A percentile compares a stretch with the other conserved stretches of the same genome.
Evolutionary conservation across 2,888 invertebrate genomes (phyloP).

Genomic region (Andrena praecox): DNA sequence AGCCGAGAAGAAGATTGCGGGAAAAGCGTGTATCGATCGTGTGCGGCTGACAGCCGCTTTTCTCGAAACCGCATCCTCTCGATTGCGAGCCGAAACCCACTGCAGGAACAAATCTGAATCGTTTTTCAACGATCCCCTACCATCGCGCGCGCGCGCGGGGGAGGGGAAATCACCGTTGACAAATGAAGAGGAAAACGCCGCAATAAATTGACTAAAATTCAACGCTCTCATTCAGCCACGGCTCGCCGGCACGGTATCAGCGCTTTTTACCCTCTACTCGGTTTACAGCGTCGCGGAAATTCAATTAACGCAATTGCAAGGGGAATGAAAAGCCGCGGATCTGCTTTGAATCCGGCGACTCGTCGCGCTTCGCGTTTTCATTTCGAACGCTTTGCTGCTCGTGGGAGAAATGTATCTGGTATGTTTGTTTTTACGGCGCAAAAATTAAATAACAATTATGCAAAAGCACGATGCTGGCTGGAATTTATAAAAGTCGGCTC

Average conservation of each 20-base stretch:
- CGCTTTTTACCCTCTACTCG: constrained; percentile 4
- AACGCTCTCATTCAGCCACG: constrained; percentile 14
- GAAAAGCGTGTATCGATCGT: constrained; percentile 53
- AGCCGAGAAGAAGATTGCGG: constrained; percentile 48
- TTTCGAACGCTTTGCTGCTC: neutral
- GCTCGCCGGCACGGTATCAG: constrained; percentile 4
- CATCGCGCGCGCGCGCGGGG: neutral
- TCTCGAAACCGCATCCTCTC: constrained; percentile 56
- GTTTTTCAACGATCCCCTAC: constrained; percentile 21
- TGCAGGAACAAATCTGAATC: constrained; percentile 41
- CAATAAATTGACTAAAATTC: constrained; percentile 33
- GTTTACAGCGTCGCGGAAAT: constrained; percentile 34
- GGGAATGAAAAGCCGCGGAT: constrained; percentile 37
- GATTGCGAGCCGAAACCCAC: constrained; percentile 37
- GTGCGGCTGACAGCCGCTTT: constrained; percentile 56
- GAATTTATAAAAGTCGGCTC: neutral
- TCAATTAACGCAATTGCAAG: constrained; percentile 46
- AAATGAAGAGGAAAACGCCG: constrained; percentile 21
- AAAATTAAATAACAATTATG: neutral
- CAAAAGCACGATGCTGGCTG: neutral
- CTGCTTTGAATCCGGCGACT: constrained; percentile 33
- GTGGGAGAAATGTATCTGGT: neutral
- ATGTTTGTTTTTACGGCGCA: neutral
- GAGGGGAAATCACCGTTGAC: neutral
- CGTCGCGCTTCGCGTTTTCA: neutral